Percentiles rank a stretch among this genome's conserved stretches.
These are phyloP conservation scores for Oxyteleia sp. DNA, from an alignment of 2,888 invertebrate genomes.

Conservation along the genomic window DNA sequence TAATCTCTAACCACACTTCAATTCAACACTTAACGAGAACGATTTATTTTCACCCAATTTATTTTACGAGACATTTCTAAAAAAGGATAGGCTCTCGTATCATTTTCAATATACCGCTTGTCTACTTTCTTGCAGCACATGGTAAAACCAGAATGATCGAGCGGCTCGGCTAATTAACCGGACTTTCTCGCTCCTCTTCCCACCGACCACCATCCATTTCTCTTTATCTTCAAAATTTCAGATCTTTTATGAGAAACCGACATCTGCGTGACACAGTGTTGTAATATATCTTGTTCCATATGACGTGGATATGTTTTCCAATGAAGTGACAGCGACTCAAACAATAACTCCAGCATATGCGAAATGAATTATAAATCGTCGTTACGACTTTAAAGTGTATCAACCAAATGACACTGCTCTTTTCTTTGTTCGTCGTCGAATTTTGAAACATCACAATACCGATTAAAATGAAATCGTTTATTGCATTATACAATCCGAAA, in stretches of 20 bases:
- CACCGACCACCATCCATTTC: conserved; percentile 15
- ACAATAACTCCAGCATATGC: conserved; percentile 76
- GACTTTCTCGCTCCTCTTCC: conserved; percentile 34
- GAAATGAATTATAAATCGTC: conserved; percentile 64
- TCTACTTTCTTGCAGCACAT: conserved; percentile 71
- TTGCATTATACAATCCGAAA: too few species aligned
- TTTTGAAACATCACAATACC: conserved; percentile 6
- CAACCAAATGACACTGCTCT: conserved; percentile 51
- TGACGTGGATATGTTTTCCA: conserved; percentile 73
- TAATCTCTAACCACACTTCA: not conserved
- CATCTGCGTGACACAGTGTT: conserved; percentile 72
- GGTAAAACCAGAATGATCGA: conserved; percentile 73
- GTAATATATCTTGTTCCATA: conserved; percentile 69
- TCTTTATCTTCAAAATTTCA: conserved; percentile 57
- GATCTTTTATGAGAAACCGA: conserved; percentile 71
- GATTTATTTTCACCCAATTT: conserved; percentile 70
- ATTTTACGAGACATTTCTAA: conserved; percentile 60
- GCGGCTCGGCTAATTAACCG: conserved; percentile 73
- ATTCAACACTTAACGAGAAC: conserved; percentile 56
- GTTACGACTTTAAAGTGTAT: conserved; percentile 46
- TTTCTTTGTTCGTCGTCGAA: conserved; percentile 38
- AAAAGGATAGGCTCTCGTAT: conserved; percentile 56
- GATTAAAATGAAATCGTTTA: not conserved
- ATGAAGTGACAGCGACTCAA: conserved; percentile 64
- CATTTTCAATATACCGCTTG: conserved; percentile 66